Evolutionary conservation across 2,888 invertebrate genomes (phyloP), one percentile per base, ranked within the genome.

Genomic region (Biston betularia): DNA sequence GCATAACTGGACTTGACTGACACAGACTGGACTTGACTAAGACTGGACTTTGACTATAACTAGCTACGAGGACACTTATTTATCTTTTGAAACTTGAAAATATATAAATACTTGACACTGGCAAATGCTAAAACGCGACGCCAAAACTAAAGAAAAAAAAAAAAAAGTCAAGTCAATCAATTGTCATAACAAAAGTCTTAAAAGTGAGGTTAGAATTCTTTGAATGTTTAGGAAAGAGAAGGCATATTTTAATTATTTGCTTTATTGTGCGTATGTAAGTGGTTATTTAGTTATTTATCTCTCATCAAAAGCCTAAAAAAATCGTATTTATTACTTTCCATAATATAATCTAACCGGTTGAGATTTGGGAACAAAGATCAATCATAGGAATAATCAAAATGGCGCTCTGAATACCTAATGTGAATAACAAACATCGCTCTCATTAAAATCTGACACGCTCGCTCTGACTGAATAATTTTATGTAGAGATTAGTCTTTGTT

Each of bases 401-500:
- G 86, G 86, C 86, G 86, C 79, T 78, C 63, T 12, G 35, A 60
- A 52, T 14, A 50, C 57, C 38, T 38, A 38, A 2, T 42, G 64
- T 69, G 70, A 72, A 72, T 68, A 75, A 74, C 77, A 81, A 77
- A 82, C 75, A 75, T 70, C 74, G 64, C 57, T 74, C 72, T 68
- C 67, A 65, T 64, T 70, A 68, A 63, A 78, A 76, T 75, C 72
- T 81, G 75, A 77, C 73, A 77, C 78, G 74, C 75, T 77, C 70
- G 58, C 68, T 75, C 78, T 73, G 79, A 81, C 79, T 83, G 81
- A 81, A 80, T 76, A 76, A 15, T 49, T 70, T 76, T 73, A 76
- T 71, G 66, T 79, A 77, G 72, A 75, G 62, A 77, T 79, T 78
- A 81, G 79, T 80, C 78, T 70, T 82, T 80, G 77, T 83, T 80